phyloP scores from a whole-genome alignment of 92 coral and sea anemone species.

The Siderastrea siderea region DNA sequence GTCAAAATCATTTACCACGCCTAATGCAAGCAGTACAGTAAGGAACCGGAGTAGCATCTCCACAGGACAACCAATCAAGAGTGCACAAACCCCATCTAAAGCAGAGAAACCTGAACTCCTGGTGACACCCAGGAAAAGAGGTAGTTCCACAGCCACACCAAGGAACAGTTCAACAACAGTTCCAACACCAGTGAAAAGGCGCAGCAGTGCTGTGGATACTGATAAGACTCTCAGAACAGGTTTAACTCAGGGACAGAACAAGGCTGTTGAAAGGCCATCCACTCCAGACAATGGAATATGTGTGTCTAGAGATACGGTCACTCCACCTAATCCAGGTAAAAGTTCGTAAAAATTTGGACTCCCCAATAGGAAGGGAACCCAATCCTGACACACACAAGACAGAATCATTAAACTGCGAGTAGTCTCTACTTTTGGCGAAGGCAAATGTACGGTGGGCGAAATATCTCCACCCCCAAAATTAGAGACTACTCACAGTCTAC shows the following conservation, averaged over 20 bases:
- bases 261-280: background rate
- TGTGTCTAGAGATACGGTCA: background rate
- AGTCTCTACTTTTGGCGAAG: too few relatives aligned
- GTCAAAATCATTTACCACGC: slow-evolving; percentile 42
- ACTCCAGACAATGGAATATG: background rate
- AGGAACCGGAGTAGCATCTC: background rate
- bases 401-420: too few relatives aligned
- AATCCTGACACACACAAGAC: too few relatives aligned
- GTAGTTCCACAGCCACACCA: slow-evolving; percentile 30
- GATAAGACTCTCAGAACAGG: background rate
- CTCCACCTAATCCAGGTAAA: slow-evolving; percentile 53
- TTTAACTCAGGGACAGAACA: slow-evolving; percentile 2
- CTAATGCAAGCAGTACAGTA: background rate
- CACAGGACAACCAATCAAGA: slow-evolving; percentile 16
- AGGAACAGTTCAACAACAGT: background rate
- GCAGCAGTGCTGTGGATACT: background rate
- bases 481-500: too few relatives aligned
- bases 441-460: too few relatives aligned
- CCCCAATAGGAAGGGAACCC: too few relatives aligned
- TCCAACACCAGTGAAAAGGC: slow-evolving; percentile 27
- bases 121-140: slow-evolving; percentile 39
- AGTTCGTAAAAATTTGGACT: too few relatives aligned
- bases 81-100: slow-evolving; percentile 27
- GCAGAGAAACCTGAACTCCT: slow-evolving; percentile 1
- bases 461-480: too few relatives aligned